A percentile compares a stretch with the other conserved stretches of the same genome.
Evolutionary conservation across 2,797 vertebrate species (phyloP).

Genomic region (Karalla daura): DNA sequence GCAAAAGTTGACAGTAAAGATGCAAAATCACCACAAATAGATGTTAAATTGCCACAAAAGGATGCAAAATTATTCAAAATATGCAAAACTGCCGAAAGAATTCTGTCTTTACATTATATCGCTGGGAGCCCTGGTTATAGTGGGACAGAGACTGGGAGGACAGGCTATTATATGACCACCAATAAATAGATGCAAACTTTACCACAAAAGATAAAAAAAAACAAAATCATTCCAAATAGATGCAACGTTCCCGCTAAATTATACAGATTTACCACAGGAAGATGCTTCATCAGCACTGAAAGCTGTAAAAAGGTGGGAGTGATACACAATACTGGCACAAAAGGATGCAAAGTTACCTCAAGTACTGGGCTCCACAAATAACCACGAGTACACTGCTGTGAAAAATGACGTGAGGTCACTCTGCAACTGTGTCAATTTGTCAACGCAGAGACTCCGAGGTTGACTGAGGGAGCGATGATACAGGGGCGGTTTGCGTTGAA

Average conservation of each 20-base stretch:
- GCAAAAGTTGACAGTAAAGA: neutral
- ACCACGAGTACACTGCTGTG: conserved; percentile 7
- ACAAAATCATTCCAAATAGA: neutral
- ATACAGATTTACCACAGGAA: no score
- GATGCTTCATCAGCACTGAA: no score
- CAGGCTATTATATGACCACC: no score
- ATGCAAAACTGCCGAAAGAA: no score
- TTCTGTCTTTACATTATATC: no score
- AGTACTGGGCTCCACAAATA: neutral
- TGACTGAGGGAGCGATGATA: conserved; percentile 73
- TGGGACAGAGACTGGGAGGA: no score
- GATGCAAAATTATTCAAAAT: neutral
- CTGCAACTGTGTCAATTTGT: conserved; percentile 73
- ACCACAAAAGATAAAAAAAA: neutral
- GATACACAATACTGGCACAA: neutral
- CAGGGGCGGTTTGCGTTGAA: conserved; percentile 71
- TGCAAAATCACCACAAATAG: neutral
- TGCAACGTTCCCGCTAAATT: neutral
- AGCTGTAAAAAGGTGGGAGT: no score
- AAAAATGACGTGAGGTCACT: conserved; percentile 67
- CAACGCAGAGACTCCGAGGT: conserved; percentile 73
- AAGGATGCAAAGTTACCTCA: neutral
- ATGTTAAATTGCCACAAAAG: neutral
- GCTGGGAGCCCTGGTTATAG: no score
- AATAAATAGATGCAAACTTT: neutral